phyloP scores from a whole-genome alignment of 2,888 invertebrate species.

The Hirudinaria manillensis region DNA sequence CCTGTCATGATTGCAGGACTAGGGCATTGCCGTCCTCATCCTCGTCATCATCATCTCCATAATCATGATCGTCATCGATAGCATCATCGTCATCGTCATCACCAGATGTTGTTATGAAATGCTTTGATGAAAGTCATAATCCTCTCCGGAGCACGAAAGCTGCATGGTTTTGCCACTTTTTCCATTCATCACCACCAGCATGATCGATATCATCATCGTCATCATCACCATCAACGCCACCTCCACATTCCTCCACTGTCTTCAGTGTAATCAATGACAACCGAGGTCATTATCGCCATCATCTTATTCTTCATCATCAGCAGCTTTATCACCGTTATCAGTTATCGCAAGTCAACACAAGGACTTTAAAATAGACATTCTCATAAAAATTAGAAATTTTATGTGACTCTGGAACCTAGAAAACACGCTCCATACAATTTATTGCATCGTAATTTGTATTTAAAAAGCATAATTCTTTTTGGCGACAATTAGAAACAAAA shows the following conservation, averaged over 20 bases:
- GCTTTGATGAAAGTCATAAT: background rate
- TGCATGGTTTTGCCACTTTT: too few relatives aligned
- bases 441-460: too few relatives aligned
- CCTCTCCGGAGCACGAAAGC: background rate
- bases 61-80: background rate
- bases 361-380: too few relatives aligned
- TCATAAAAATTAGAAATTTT: too few relatives aligned
- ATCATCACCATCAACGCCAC: background rate
- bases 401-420: too few relatives aligned
- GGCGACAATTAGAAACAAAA: too few relatives aligned
- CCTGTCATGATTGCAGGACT: too few relatives aligned
- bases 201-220: background rate
- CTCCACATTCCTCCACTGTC: background rate
- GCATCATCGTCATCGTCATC: background rate
- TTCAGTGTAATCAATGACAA: background rate
- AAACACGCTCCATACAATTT: too few relatives aligned
- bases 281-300: background rate
- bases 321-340: conserved; percentile 5
- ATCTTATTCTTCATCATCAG: conserved; percentile 6
- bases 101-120: background rate
- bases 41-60: background rate
- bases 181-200: background rate
- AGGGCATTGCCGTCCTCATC: background rate
- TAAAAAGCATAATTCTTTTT: too few relatives aligned
- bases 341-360: background rate